Percentiles rank a stretch among this genome's conserved stretches.
These are phyloP conservation scores for Fistularia tabacaria DNA, from an alignment of 2,797 vertebrate species.

Conservation along the genomic window DNA sequence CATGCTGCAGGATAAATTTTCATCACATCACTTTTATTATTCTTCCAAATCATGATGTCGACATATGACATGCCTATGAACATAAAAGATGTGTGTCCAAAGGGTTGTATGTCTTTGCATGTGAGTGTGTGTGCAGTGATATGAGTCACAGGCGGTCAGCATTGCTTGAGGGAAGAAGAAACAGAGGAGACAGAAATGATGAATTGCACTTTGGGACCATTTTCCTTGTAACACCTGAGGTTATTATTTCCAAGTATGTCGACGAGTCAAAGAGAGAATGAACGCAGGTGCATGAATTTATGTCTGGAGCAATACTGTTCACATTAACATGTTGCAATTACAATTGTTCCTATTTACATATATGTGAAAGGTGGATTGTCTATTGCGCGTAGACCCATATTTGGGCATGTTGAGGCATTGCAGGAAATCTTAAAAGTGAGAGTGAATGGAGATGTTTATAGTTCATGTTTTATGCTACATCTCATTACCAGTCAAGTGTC, in stretches of 20 bases:
- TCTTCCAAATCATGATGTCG: neutral
- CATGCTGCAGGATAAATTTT: no score
- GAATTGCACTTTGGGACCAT: constrained; percentile 46
- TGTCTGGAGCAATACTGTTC: neutral
- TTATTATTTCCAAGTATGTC: constrained; percentile 29
- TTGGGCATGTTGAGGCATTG: no score
- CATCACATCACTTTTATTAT: no score
- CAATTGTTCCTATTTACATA: neutral
- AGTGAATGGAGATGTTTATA: no score
- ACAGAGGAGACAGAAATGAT: constrained; percentile 44
- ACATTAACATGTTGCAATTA: no score
- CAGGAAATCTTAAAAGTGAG: no score
- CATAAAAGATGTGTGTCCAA: neutral
- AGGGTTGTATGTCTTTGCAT: neutral
- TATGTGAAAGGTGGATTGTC: neutral
- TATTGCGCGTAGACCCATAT: no score
- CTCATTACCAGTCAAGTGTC: no score
- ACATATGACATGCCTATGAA: neutral
- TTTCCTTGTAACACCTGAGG: constrained; percentile 26
- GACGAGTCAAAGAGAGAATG: neutral
- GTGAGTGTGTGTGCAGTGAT: constrained; percentile 3
- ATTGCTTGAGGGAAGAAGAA: constrained; percentile 39
- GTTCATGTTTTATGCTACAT: no score
- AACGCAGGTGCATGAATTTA: neutral
- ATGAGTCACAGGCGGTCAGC: constrained; percentile 50